These are phyloP conservation scores for Drosophila bunnanda DNA, from an alignment of 2,888 invertebrate species.

Conservation along the genomic window DNA sequence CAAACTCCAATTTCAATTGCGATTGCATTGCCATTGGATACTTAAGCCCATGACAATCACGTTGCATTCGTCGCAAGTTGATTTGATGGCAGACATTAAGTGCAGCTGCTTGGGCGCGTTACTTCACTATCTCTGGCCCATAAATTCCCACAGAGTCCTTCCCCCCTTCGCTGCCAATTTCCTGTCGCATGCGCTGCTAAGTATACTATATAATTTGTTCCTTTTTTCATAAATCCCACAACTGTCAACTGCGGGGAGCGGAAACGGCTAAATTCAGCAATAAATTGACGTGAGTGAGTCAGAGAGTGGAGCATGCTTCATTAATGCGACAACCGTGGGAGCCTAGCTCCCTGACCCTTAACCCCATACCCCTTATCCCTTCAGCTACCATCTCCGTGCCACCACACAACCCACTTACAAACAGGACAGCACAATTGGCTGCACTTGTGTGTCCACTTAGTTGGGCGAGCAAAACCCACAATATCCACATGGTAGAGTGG, in stretches of 20 bases:
- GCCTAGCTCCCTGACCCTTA: conserved; percentile 5
- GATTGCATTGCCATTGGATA: conserved; percentile 5
- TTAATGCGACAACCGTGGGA: conserved; percentile 58
- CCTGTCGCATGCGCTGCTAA: conserved; percentile 38
- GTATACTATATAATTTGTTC: conserved; percentile 41
- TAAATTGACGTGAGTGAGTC: conserved; percentile 50
- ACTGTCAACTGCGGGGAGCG: conserved; percentile 38
- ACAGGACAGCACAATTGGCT: conserved; percentile 54
- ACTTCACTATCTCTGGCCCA: conserved; percentile 31
- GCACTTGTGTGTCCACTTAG: conserved; percentile 66
- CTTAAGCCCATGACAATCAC: conserved; percentile 22
- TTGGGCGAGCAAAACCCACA: conserved; percentile 49
- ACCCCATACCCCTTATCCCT: neutral
- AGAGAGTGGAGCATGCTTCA: conserved; percentile 53
- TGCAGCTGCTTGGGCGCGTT: conserved; percentile 49
- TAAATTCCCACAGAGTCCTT: conserved; percentile 42
- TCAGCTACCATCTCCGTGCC: neutral
- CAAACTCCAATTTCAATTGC: neutral
- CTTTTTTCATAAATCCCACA: conserved; percentile 48
- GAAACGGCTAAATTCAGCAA: conserved; percentile 52
- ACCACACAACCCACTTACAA: conserved; percentile 16
- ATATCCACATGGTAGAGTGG: conserved; percentile 43
- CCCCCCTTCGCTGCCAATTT: conserved; percentile 14
- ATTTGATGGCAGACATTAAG: conserved; percentile 50
- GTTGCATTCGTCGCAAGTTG: conserved; percentile 24